These are phyloP conservation scores for Aplysia californica DNA, from an alignment of 1,140 invertebrate species.

Conservation along the genomic window DNA sequence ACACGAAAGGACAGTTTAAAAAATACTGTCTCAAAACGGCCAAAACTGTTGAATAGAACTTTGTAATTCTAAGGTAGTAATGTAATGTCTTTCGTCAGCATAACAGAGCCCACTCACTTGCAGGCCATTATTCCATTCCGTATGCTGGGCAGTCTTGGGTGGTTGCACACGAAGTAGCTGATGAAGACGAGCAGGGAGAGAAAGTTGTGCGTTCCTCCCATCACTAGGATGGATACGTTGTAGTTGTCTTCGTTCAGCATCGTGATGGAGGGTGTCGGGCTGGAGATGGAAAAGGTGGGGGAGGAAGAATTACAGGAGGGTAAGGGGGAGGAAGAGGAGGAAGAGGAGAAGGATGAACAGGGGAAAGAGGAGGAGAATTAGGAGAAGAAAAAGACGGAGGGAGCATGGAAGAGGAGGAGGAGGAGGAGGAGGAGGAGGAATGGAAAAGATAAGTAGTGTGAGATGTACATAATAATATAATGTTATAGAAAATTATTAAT, in stretches of 20 bases:
- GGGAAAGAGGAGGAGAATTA: neutral
- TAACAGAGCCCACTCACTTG: too few species aligned
- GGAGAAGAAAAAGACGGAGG: neutral
- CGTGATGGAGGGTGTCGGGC: slow-evolving; percentile 49
- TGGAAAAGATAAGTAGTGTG: too few species aligned
- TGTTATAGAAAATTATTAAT: too few species aligned
- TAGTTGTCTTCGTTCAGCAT: slow-evolving; percentile 45
- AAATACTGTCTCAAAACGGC: too few species aligned
- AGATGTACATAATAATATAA: too few species aligned
- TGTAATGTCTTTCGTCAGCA: too few species aligned
- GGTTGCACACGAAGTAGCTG: slow-evolving; percentile 67
- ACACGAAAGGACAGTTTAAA: too few species aligned
- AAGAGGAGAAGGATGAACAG: neutral
- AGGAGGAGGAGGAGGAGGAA: too few species aligned
- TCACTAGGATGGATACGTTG: slow-evolving; percentile 48
- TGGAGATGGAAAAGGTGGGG: slow-evolving; percentile 12
- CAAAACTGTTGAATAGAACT: too few species aligned
- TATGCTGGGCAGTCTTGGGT: slow-evolving; percentile 61
- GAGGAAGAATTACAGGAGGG: neutral
- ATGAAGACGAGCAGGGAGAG: slow-evolving; percentile 60
- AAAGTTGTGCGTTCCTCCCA: slow-evolving; percentile 64
- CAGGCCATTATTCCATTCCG: slow-evolving; percentile 36
- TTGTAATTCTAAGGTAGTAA: too few species aligned
- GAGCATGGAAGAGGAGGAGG: neutral
- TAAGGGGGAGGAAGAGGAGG: neutral